phyloP scores from a whole-genome alignment of 2,888 invertebrate species.

The Hymenopus coronatus region DNA sequence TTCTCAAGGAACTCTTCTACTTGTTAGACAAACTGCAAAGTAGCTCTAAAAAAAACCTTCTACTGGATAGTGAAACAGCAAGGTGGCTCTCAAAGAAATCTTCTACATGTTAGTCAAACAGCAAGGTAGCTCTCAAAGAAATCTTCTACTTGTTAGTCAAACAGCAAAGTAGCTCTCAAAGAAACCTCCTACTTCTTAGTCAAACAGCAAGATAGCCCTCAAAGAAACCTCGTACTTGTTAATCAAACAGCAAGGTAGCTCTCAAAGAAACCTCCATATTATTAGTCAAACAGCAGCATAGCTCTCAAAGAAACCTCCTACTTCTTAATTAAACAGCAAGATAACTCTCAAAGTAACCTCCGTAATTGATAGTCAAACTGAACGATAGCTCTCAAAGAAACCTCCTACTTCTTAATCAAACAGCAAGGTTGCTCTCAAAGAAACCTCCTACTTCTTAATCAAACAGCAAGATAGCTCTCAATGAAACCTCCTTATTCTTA shows the following conservation, averaged over 20 bases:
- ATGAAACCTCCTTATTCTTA: not conserved
- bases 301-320: not conserved
- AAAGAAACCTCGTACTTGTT: not conserved
- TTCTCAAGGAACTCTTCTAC: not conserved
- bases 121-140: not conserved
- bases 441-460: not conserved
- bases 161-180: not conserved
- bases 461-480: not conserved
- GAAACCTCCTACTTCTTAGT: not conserved
- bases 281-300: not conserved
- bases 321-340: not conserved
- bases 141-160: not conserved
- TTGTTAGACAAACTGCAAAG: not conserved
- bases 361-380: no score
- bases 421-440: not conserved
- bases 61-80: not conserved
- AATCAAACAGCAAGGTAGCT: not conserved
- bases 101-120: not conserved
- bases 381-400: not conserved
- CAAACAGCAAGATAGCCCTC: not conserved
- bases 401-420: not conserved
- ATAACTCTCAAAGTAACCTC: not conserved
- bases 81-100: not conserved
- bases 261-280: not conserved
- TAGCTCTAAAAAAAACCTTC: not conserved